Evolutionary conservation across 1,140 invertebrate genomes (phyloP), one percentile per base, ranked within the genome.

Genomic region (Leptestheria dahalacensis): DNA sequence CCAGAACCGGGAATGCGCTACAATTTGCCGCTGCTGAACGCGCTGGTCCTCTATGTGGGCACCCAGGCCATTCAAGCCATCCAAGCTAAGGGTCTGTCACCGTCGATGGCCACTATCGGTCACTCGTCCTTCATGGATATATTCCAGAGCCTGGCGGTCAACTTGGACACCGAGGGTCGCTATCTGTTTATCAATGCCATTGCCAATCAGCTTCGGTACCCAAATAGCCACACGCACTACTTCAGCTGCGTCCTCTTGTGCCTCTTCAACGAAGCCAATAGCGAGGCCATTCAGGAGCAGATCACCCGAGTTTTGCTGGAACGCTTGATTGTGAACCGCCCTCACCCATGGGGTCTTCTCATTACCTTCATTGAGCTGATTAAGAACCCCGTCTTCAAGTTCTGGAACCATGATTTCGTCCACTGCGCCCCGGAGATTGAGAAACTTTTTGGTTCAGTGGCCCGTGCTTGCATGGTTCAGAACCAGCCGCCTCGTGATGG

Each of bases 351-450:
- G 97, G 97, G 97, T 26, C 74, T 99, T 10, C 77, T 99, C 4
- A 95, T 99, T 51, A 99, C 97, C 0, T 99, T 99, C 72, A 98
- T 98, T 66, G 96, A 99, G 74, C 78, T 99, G 18, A 97, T 99
- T 66, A 97, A 97, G 69, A 99, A 99, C 76, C 91, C 90, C 11
- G 85, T 83, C n/a, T 99, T 97, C 76, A 96, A 97, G 73, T 99
- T 99, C 73, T 99, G 95, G 95, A 83, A 85, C 56, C 94, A 99
- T 69, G 94, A 99, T 64, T 99, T 99, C 77, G 95, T 99, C 0
- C 89, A 94, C 70, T 99, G 95, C 75, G 94, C 95, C 25, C 93
- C 94, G 9, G 96, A 99, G 76, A 97, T 98, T 70, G 91, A 96
- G 76, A 97, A 97, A 69, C 76, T 95, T 64, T 94, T 96, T 72